Base-by-base conservation (phyloP, 1,140 invertebrate species). In the Drosophila melanogaster region DNA sequence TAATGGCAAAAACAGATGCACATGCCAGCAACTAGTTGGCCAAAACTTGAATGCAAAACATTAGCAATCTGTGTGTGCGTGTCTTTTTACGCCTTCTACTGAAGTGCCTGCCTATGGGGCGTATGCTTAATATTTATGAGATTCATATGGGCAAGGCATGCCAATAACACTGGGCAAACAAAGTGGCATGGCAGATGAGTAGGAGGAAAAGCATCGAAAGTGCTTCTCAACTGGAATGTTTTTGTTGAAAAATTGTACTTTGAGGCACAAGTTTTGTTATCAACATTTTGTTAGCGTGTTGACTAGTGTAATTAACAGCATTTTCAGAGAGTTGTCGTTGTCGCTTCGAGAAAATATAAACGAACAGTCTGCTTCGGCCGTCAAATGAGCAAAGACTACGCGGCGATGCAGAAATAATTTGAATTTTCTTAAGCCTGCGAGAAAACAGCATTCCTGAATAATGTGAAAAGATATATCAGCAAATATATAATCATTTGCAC, bases 121-220 rank as follows among this genome's bases (percentile, higher is more conserved):
- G 81, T 87, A 86, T 83, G 58, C 70, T 87, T 61, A 79, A 87
- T 79, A 83, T 86, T 83, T 75, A 87, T 86, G 75, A 71, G 59
- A 67, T 70, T 56, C 58, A 67, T 78, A 76, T 72, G 75, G 75
- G 78, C 72, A 76, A 41, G 77, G 49, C 81, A 72, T 71, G 80
- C 53, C 7, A 38, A 14, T 38, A 33, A 50, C 71, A 77, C 78
- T 72, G 6, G 19, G 14, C 60, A 61, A 46, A 78, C 64, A 44
- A 64, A 73, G 6, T 54, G 49, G 6, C 10, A 51, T 3, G 24
- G 4, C 22, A 67, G 14, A 19, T 43, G n/a, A 46, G 2, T 26
- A 26, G 35, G n/a, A 26, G 35, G n/a, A 47, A 60, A 53, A 4
- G 12, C 15, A 15, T 37, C 37, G 5, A 38, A 64, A 33, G 30